phyloP scores from a whole-genome alignment of 2,113 vertebrate genomes.

The Proterorhinus semilunaris region DNA sequence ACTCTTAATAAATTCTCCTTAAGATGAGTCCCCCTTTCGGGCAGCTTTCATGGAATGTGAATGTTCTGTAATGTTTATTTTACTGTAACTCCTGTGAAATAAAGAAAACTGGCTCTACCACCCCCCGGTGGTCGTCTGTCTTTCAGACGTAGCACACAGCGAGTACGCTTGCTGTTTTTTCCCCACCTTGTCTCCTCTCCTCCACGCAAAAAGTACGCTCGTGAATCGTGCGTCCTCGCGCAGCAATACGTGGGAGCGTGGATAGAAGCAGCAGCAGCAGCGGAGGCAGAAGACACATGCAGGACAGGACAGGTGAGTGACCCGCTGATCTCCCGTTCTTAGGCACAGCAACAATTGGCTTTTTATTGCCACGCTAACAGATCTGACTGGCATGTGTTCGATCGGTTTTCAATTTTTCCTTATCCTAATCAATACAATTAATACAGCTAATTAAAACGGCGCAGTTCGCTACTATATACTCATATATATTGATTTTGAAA shows the following conservation, averaged over 20 bases:
- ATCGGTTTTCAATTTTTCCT: neutral
- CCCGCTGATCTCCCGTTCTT: neutral
- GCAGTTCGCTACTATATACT: too few relatives aligned
- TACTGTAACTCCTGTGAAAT: constrained; percentile 11
- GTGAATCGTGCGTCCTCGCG: neutral
- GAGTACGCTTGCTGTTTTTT: too few relatives aligned
- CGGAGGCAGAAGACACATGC: neutral
- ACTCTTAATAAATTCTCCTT: neutral
- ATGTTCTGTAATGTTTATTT: constrained; percentile 46
- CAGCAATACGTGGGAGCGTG: neutral
- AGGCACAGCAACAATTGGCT: neutral
- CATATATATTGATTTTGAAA: too few relatives aligned
- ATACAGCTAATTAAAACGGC: too few relatives aligned
- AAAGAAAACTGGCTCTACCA: constrained; percentile 6
- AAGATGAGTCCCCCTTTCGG: constrained; percentile 24
- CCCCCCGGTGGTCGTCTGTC: too few relatives aligned
- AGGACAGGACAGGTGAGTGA: constrained; percentile 32
- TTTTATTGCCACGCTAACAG: neutral
- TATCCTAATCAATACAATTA: too few relatives aligned
- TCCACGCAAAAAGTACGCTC: too few relatives aligned
- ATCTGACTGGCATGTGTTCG: neutral
- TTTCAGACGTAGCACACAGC: neutral
- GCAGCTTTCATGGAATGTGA: constrained; percentile 56
- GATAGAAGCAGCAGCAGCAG: neutral
- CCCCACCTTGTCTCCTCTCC: too few relatives aligned